These are phyloP conservation scores for Euphydryas editha DNA, from an alignment of 2,888 invertebrate species.

Conservation along the genomic window DNA sequence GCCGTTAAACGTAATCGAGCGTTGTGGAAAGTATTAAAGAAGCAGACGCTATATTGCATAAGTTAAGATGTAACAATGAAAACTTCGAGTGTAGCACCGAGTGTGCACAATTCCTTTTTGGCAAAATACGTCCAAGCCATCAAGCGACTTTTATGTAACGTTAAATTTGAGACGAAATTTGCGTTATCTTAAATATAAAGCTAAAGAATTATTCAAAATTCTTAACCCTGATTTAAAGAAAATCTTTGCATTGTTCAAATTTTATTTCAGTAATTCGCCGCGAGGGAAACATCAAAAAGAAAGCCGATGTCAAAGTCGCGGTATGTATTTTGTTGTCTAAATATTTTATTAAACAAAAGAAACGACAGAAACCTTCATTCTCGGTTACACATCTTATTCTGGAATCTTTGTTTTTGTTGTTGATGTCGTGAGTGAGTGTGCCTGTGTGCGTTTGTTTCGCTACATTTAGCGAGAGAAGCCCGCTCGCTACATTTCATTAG, in stretches of 20 bases:
- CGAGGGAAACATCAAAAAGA: slow-evolving; percentile 34
- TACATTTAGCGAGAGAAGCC: slow-evolving; percentile 70
- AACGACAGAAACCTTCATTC: slow-evolving; percentile 32
- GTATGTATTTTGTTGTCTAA: slow-evolving; percentile 39
- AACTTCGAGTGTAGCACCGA: slow-evolving; percentile 76
- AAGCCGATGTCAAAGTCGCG: slow-evolving; percentile 33
- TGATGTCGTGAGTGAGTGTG: slow-evolving; percentile 57
- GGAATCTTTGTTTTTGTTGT: slow-evolving; percentile 52
- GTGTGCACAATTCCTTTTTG: slow-evolving; percentile 75
- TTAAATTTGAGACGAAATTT: slow-evolving; percentile 38
- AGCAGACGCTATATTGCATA: slow-evolving; percentile 81
- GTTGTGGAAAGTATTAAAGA: slow-evolving; percentile 81
- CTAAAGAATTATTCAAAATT: slow-evolving; percentile 26
- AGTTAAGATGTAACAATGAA: slow-evolving; percentile 81
- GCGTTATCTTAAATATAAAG: slow-evolving; percentile 23
- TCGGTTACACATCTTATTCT: slow-evolving; percentile 42
- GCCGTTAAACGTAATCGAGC: slow-evolving; percentile 82
- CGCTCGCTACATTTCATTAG: slow-evolving; percentile 78
- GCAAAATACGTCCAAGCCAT: slow-evolving; percentile 65
- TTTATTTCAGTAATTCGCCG: slow-evolving; percentile 29
- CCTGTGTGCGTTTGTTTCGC: slow-evolving; percentile 70
- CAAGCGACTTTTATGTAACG: slow-evolving; percentile 62
- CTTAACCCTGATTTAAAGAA: slow-evolving; percentile 20
- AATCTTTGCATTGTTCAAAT: slow-evolving; percentile 27
- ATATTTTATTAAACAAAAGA: slow-evolving; percentile 43